These are phyloP conservation scores for Buathra laborator DNA, from an alignment of 2,888 invertebrate genomes.

Conservation along the genomic window DNA sequence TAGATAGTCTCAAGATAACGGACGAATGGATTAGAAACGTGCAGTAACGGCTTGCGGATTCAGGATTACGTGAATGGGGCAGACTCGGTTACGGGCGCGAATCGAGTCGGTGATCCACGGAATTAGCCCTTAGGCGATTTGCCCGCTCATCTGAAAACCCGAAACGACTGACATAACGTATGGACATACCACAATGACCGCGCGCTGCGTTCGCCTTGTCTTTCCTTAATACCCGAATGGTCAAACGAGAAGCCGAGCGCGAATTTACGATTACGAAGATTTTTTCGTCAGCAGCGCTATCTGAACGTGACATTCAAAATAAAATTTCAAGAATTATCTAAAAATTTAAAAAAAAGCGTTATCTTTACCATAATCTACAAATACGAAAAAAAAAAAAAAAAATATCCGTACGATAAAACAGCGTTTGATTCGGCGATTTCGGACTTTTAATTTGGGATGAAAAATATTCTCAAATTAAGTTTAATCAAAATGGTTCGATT, in stretches of 20 bases:
- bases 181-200: constrained; percentile 23
- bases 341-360: too few relatives aligned
- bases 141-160: constrained; percentile 25
- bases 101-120: constrained; percentile 27
- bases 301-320: not conserved
- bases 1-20: constrained; percentile 20
- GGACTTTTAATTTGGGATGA: too few relatives aligned
- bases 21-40: constrained; percentile 26
- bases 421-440: too few relatives aligned
- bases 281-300: not conserved
- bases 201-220: constrained; percentile 18
- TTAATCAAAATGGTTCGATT: too few relatives aligned
- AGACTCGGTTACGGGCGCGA: constrained; percentile 11
- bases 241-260: not conserved
- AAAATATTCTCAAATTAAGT: too few relatives aligned
- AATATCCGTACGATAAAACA: too few relatives aligned
- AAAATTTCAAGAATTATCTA: too few relatives aligned
- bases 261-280: not conserved
- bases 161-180: constrained; percentile 23
- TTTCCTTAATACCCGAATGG: constrained; percentile 2
- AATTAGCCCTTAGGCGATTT: constrained; percentile 20
- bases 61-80: constrained; percentile 7
- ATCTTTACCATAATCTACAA: too few relatives aligned
- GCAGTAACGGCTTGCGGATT: constrained; percentile 25
- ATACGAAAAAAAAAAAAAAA: too few relatives aligned